Evolutionary conservation across 2,888 invertebrate genomes (phyloP).

Genomic region (Heliothis peltigera): DNA sequence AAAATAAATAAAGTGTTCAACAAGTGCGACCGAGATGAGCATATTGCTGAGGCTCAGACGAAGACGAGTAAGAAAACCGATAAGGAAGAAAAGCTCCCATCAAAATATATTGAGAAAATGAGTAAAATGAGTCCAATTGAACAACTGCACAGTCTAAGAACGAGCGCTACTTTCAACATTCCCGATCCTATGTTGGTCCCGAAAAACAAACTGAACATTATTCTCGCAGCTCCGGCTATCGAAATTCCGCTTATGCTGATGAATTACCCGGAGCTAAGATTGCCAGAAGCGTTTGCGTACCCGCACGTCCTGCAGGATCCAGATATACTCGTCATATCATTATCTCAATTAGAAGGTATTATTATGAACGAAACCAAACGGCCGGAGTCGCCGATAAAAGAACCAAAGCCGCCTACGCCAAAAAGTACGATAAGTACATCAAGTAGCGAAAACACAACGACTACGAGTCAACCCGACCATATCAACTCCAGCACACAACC

Average conservation of each 20-base stretch:
- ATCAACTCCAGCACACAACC: conserved; percentile 67
- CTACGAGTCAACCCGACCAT: conserved; percentile 70
- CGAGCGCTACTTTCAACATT: conserved; percentile 92
- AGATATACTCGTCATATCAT: conserved; percentile 93
- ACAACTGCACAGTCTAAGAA: conserved; percentile 92
- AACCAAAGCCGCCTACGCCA: conserved; percentile 63
- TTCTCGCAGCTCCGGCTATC: conserved; percentile 92
- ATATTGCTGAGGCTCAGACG: conserved; percentile 63
- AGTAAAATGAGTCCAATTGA: conserved; percentile 89
- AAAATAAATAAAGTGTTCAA: conserved; percentile 83
- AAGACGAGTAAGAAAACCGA: conserved; percentile 51
- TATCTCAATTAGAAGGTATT: conserved; percentile 92
- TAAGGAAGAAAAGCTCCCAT: conserved; percentile 70
- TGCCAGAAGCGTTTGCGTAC: conserved; percentile 93
- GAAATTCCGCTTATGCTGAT: conserved; percentile 94
- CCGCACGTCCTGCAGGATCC: conserved; percentile 94
- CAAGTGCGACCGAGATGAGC: conserved; percentile 74
- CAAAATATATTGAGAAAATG: conserved; percentile 62
- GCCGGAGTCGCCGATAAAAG: conserved; percentile 64
- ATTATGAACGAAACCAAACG: conserved; percentile 87
- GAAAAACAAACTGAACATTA: conserved; percentile 92
- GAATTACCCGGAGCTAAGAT: conserved; percentile 92
- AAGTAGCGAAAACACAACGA: conserved; percentile 66
- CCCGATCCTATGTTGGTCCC: conserved; percentile 96
- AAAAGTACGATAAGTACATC: conserved; percentile 68